Evolutionary conservation across 2,797 vertebrate genomes (phyloP), one percentile per base, ranked within the genome.

Genomic region (Halcyon badia): DNA sequence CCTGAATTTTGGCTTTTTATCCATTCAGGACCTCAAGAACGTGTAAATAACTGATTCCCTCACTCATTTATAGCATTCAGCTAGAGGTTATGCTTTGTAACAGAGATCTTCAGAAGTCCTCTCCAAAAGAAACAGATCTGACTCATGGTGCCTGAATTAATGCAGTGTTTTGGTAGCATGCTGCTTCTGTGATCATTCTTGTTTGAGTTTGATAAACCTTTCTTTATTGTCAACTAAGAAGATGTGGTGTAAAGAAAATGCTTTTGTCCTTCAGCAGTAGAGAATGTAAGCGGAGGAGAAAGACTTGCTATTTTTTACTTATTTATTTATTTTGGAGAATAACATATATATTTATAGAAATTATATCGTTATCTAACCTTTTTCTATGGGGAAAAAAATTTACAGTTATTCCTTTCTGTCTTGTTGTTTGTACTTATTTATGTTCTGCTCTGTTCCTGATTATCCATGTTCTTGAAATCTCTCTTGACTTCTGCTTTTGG

Each of bases 351-450:
- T 75, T 76, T 89, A 78, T 69, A 80, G 52, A 30, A 87, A 28
- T 61, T 92, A 46, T 94, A 20, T 90, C 92, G 84, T 93, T 83
- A 77, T 35, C 58, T 95, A 89, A 62, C 39, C 41, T 91, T 88
- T 85, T 97, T 66, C 76, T 83, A 21, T 71, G 44, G 82, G 17
- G 54, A 91, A 91, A 93, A 81, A 41, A 79, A 17, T 76, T 91
- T 79, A 13, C 76, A 87, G 26, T 87, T 92, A 73, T 64, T 97
- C 64, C 79, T 92, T 95, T 96, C 64, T 71, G 52, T 80, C 75
- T 94, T 92, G 60, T 75, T 94, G n/a, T 94, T 93, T 85, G 86
- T 80, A 66, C 21, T 80, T 75, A 37, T 9, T 85, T 90, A 13
- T 83, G 16, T 41, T 64, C 7, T 83, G 14, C 19, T 68, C 24